Evolutionary conservation across 2,888 invertebrate species (phyloP), one percentile per base, ranked within the genome.

Genomic region (Apotomis turbidana): DNA sequence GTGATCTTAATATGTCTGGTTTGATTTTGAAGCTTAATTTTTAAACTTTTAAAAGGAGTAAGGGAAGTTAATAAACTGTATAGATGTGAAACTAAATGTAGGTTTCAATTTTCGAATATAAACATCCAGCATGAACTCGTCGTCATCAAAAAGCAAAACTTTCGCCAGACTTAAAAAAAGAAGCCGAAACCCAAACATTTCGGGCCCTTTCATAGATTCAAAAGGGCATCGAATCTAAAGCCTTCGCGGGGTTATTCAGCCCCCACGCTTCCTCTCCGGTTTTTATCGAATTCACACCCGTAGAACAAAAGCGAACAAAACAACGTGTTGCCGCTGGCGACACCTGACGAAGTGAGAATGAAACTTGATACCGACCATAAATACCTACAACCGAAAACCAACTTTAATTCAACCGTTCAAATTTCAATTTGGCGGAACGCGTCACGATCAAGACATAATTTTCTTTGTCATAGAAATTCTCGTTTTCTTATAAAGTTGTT

Each of bases 271-370:
- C 88, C 87, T 90, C 87, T 84, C 83, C 78, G 83, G 83, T 87
- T 88, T 90, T 90, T 88, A 87, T 89, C 87, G 86, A 87, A 86
- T 90, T 90, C 90, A 91, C 91, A 90, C 90, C 86, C 82, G 83
- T 88, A 90, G 89, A 90, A 92, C 90, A 90, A 91, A 90, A 90
- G 89, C 80, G 86, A 87, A 81, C 85, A 90, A 91, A 91, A 91
- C 87, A 89, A 90, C 88, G 86, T 85, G 83, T 83, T 84, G 90
- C 90, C 88, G 89, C 85, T 78, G 88, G 90, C 92, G 91, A 92
- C 92, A 92, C 92, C 91, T 91, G 90, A 90, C 86, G 90, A 88
- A 90, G 91, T 91, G 91, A 89, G 90, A 91, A 90, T 82, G 93
- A 89, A 92, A 93, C 88, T 86, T 83, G 91, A 93, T 91, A 90